phyloP scores from a whole-genome alignment of 2,888 invertebrate species.

The Capitulum mitella region DNA sequence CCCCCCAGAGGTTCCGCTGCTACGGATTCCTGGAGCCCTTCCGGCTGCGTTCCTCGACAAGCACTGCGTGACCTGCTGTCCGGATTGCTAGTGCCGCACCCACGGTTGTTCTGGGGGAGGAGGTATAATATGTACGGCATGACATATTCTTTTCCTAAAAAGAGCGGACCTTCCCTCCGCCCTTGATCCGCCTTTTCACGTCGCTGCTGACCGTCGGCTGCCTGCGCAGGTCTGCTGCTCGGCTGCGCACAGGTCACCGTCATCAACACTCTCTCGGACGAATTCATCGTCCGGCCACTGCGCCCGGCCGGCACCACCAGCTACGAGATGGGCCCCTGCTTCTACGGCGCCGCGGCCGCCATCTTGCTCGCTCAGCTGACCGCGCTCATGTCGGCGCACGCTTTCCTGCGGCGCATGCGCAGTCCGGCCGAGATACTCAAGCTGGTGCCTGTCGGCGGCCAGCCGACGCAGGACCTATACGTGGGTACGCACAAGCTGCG shows the following conservation, averaged over 20 bases:
- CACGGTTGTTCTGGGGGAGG: too few species aligned
- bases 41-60: too few species aligned
- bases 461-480: neutral
- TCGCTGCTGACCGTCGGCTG: too few species aligned
- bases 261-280: neutral
- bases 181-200: too few species aligned
- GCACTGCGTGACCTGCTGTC: too few species aligned
- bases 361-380: constrained; percentile 5
- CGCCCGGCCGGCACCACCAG: neutral
- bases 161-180: too few species aligned
- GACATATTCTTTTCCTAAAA: too few species aligned
- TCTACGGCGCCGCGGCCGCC: constrained; percentile 3
- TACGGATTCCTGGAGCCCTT: too few species aligned
- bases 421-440: neutral
- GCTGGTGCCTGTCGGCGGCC: neutral
- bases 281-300: neutral
- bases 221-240: neutral
- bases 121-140: too few species aligned
- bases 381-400: neutral
- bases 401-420: neutral
- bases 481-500: neutral
- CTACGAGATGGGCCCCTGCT: constrained; percentile 1
- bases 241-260: neutral
- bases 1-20: too few species aligned
- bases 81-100: too few species aligned